Percentiles rank a stretch among this genome's conserved stretches.
Evolutionary conservation across 2,113 vertebrate species (phyloP).

Genomic region (Ochotona princeps): DNA sequence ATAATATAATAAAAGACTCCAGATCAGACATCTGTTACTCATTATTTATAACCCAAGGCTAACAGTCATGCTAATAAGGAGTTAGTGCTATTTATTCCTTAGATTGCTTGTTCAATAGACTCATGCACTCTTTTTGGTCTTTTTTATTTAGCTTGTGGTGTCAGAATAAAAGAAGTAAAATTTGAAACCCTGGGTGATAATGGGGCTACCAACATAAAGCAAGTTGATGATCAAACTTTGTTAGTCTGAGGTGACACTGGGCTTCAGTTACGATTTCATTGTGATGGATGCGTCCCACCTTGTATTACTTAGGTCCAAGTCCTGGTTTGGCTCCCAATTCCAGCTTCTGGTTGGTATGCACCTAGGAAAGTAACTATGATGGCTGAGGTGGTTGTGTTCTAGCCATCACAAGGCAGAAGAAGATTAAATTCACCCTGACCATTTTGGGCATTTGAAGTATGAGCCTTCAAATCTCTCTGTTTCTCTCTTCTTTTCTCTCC

Average conservation of each 20-base stretch:
- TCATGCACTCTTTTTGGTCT: slow-evolving; percentile 26
- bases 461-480: no score
- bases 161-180: neutral
- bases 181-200: neutral
- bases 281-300: no score
- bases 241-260: neutral
- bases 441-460: no score
- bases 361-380: no score
- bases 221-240: neutral
- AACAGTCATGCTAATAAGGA: slow-evolving; percentile 36
- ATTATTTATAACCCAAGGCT: slow-evolving; percentile 56
- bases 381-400: no score
- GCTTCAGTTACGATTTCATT: no score
- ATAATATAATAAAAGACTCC: slow-evolving; percentile 54
- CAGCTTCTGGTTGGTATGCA: no score
- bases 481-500: no score
- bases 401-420: no score
- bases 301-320: no score
- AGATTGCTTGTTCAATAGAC: slow-evolving; percentile 29
- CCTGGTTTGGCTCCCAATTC: no score
- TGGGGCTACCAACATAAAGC: neutral
- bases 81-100: slow-evolving; percentile 48
- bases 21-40: slow-evolving; percentile 47
- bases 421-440: no score
- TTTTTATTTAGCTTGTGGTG: slow-evolving; percentile 29